Percentiles rank a stretch among this genome's conserved stretches.
phyloP scores from a whole-genome alignment of 2,888 invertebrate species.

The Lordiphosa andalusiaca region DNA sequence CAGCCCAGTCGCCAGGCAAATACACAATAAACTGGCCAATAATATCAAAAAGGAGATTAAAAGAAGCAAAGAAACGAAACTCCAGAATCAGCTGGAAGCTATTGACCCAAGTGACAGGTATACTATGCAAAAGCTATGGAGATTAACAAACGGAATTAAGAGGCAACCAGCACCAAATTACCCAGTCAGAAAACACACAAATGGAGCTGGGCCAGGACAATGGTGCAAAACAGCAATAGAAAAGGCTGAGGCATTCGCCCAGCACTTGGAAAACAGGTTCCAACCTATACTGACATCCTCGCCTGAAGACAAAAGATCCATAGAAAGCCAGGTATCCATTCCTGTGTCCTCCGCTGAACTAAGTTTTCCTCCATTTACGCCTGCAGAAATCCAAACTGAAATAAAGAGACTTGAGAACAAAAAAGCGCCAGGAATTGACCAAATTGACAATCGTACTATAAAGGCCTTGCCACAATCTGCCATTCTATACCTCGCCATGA shows the following conservation, averaged over 20 bases:
- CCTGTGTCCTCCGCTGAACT: no score
- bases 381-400: not conserved
- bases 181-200: not conserved
- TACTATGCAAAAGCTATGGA: not conserved
- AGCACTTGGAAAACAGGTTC: not conserved
- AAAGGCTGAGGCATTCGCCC: conserved; percentile 2
- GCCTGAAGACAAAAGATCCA: not conserved
- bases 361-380: no score
- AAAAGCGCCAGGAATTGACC: conserved; percentile 5
- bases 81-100: no score
- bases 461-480: not conserved
- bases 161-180: not conserved
- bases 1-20: no score
- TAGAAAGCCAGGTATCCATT: no score
- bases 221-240: not conserved
- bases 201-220: not conserved
- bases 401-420: not conserved
- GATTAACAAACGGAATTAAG: not conserved
- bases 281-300: not conserved
- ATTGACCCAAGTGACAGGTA: not conserved
- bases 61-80: no score
- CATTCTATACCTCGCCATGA: not conserved
- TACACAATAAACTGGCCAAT: no score
- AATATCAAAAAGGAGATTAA: no score
- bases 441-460: not conserved